Evolutionary conservation across 2,113 vertebrate species (phyloP).

Genomic region (Ceyx margarethae): DNA sequence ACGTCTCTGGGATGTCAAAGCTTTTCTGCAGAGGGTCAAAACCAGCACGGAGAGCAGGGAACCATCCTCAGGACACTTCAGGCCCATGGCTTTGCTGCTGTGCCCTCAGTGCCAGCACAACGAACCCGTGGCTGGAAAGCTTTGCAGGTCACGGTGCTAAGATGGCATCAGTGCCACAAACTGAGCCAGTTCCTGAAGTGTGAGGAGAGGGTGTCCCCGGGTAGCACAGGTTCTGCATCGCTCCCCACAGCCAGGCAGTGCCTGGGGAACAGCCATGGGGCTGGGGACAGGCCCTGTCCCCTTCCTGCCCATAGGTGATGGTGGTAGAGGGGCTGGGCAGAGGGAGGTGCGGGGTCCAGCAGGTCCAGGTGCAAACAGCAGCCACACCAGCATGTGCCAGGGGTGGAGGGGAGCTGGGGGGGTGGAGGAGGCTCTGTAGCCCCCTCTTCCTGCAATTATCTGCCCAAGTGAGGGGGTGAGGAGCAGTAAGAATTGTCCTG

Average conservation of each 20-base stretch:
- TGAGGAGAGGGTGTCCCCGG: not conserved
- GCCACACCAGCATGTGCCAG: fast-evolving
- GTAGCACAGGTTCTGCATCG: not conserved
- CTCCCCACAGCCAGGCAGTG: not conserved
- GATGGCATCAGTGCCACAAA: fast-evolving
- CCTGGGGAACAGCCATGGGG: not conserved
- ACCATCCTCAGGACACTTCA: not conserved
- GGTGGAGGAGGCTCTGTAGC: not conserved
- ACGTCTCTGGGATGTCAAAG: not conserved
- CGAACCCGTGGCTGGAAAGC: fast-evolving
- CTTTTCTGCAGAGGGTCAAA: not conserved
- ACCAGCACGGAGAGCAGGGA: not conserved
- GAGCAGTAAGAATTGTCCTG: not conserved
- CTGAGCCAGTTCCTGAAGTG: not conserved
- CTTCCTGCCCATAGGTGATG: fast-evolving
- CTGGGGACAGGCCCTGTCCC: fast-evolving
- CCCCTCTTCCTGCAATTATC: not conserved
- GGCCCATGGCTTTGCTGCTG: not conserved
- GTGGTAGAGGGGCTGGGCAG: not conserved
- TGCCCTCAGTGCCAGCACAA: not conserved
- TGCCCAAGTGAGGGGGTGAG: fast-evolving
- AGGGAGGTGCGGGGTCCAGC: not conserved
- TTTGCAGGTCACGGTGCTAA: not conserved
- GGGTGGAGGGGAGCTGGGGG: not conserved
- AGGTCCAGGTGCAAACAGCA: not conserved